Evolutionary conservation across 2,888 invertebrate species (phyloP), one percentile per base, ranked within the genome.

Genomic region (Gerosis bhagava): DNA sequence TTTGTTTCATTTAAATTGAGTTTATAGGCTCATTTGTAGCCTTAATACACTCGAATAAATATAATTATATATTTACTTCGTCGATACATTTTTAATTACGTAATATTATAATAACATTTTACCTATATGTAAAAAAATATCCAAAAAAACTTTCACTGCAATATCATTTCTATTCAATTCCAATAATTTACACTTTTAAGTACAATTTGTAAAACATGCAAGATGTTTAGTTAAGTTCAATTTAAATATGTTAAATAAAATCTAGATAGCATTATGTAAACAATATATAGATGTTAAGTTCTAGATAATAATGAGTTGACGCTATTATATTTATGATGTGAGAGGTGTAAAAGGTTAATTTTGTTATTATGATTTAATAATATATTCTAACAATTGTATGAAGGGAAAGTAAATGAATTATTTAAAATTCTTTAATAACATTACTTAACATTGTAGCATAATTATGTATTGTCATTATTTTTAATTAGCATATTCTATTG

Each of bases 181-280:
- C 37, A 39, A 37, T 40, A 24, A 44, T 63, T 67, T 77, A 80
- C 73, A 77, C 34, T n/a, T 31, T 53, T 56, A 80, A 81, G 81
- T 81, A 81, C 81, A 81, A 79, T 72, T 54, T 62, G 36, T 15
- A 36, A 36, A 12, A 26, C 11, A 44, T 29, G 44, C 36, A 44
- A 44, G 7, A 35, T 58, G n/a, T 55, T 63, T 54, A 59, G 16
- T 59, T 65, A 55, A 56, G 57, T 62, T 80, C 83, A 82, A 83
- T 75, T 71, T 62, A 67, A 72, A 67, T 62, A 57, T 62, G n/a
- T 67, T 62, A 50, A 65, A 60, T 71, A 75, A 68, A 81, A 83
- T 83, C 83, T 84, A 82, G 70, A 74, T 81, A 79, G 75, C 56
- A 67, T 65, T 44, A 63, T 60, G 53, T 50, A 24, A n/a, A n/a